Conservation (phyloP, 1,140 invertebrate genomes). For the Dinoponera quadriceps region DNA sequence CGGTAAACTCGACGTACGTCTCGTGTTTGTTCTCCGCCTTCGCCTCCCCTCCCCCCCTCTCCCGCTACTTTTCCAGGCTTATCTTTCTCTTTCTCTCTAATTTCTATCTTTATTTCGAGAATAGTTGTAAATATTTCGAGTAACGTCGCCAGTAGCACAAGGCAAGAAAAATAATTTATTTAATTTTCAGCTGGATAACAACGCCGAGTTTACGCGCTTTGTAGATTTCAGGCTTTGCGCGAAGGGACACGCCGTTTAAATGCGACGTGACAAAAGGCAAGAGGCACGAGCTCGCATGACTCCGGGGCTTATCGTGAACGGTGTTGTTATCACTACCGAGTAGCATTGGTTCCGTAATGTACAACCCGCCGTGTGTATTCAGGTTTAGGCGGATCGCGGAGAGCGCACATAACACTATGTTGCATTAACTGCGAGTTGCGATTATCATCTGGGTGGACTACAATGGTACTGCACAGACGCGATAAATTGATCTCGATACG, state of each 20-base stretch:
- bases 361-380: constrained; percentile 58
- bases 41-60: too few species aligned
- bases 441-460: constrained; percentile 59
- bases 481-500: constrained; percentile 58
- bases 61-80: too few species aligned
- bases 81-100: too few species aligned
- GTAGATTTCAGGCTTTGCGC: not conserved
- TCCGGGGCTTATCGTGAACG: constrained; percentile 49
- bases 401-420: constrained; percentile 59
- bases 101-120: too few species aligned
- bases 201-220: too few species aligned
- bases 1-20: not conserved
- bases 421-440: constrained; percentile 58
- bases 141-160: too few species aligned
- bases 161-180: too few species aligned
- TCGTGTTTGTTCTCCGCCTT: not conserved
- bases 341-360: constrained; percentile 53
- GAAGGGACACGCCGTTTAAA: constrained; percentile 15
- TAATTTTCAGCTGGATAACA: too few species aligned
- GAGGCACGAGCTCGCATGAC: constrained; percentile 52
- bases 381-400: constrained; percentile 58
- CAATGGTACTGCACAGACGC: constrained; percentile 47
- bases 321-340: constrained; percentile 51
- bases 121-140: too few species aligned
- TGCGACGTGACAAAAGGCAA: constrained; percentile 26